Conservation (phyloP, 1,140 invertebrate genomes). For the Drosophila bocki region DNA sequence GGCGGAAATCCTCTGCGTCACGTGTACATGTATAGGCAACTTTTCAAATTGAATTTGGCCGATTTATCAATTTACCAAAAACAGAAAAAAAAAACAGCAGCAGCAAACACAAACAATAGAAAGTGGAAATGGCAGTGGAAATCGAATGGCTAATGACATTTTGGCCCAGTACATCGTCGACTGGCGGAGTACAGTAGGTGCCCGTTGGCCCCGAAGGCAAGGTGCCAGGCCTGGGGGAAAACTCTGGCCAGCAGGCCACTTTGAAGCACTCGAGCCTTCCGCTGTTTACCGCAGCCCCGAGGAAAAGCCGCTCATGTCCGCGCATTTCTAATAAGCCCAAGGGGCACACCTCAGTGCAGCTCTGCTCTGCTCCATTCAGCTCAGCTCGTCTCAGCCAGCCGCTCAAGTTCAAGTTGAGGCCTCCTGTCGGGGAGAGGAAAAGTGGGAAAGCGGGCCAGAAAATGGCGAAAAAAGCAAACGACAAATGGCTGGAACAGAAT, state of each 20-base stretch:
- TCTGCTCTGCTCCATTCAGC: constrained; percentile 3
- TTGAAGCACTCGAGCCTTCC: constrained; percentile 32
- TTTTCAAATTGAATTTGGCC: constrained; percentile 74
- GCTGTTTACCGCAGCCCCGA: constrained; percentile 13
- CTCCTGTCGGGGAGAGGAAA: constrained; percentile 38
- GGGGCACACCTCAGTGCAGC: constrained; percentile 21
- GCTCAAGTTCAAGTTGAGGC: constrained; percentile 78
- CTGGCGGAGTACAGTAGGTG: constrained; percentile 44
- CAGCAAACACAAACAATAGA: constrained; percentile 59
- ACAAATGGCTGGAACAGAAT: constrained; percentile 44
- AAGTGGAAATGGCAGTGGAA: constrained; percentile 57
- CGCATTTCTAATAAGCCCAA: constrained; percentile 68
- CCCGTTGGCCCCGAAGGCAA: constrained; percentile 24
- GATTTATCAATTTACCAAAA: constrained; percentile 63
- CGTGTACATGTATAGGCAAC: constrained; percentile 37
- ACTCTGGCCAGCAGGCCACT: constrained; percentile 20
- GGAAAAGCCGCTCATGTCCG: constrained; percentile 54
- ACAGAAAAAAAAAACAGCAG: constrained; percentile 26
- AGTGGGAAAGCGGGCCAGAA: background rate
- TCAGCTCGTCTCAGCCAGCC: constrained; percentile 7
- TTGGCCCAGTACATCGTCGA: constrained; percentile 3
- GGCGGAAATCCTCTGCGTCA: constrained; percentile 49
- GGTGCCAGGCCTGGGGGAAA: constrained; percentile 56
- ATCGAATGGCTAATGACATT: constrained; percentile 37
- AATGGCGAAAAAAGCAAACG: constrained; percentile 31